Percentiles rank a stretch among this genome's conserved stretches.
Conservation (phyloP, 2,113 vertebrate genomes). For the Oreochromis aureus region DNA sequence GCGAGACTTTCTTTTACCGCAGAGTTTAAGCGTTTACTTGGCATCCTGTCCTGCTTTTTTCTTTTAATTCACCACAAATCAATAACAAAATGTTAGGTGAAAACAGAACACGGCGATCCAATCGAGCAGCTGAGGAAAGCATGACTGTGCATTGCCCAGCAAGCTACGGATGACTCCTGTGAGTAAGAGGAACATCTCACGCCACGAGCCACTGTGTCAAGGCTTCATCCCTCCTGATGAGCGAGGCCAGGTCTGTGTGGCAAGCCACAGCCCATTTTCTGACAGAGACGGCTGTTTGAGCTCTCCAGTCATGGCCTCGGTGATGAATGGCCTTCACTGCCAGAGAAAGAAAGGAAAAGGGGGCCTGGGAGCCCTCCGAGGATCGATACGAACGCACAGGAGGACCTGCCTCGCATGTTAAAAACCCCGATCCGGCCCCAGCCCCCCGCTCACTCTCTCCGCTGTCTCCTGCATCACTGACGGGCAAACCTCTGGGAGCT, state of each 20-base stretch:
- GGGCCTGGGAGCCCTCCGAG: conserved; percentile 64
- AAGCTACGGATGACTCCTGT: conserved; percentile 12
- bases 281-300: conserved; percentile 66
- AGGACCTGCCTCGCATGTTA: conserved; percentile 73
- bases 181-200: conserved; percentile 26
- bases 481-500: conserved; percentile 48
- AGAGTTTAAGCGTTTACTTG: background rate
- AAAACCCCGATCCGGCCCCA: conserved; percentile 51
- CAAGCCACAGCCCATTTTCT: conserved; percentile 34
- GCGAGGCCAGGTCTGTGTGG: conserved; percentile 37
- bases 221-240: conserved; percentile 49
- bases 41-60: background rate
- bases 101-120: background rate
- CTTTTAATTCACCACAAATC: background rate
- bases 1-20: background rate
- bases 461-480: conserved; percentile 56
- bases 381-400: conserved; percentile 68
- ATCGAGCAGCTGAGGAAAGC: conserved; percentile 2
- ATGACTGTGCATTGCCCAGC: conserved; percentile 34
- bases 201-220: conserved; percentile 43
- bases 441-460: background rate
- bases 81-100: conserved; percentile 14
- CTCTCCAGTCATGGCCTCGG: conserved; percentile 67
- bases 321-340: conserved; percentile 74
- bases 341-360: conserved; percentile 56